Conservation (phyloP, 2,797 vertebrate genomes). For the Periophthalmus magnuspinnatus region DNA sequence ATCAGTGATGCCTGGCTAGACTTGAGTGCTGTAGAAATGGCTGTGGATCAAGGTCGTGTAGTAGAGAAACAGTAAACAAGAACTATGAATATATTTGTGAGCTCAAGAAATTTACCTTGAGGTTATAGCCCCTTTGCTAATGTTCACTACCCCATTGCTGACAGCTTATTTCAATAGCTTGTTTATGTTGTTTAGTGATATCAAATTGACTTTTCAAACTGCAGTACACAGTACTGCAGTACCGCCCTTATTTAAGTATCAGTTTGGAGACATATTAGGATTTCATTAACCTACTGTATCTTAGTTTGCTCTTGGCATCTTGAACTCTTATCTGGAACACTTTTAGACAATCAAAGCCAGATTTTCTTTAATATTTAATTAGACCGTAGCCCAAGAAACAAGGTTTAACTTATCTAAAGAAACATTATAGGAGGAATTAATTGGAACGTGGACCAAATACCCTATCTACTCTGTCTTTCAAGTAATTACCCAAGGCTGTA, state of each 20-base stretch:
- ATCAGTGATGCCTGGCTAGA: slow-evolving; percentile 52
- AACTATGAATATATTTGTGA: background rate
- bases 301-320: background rate
- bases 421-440: background rate
- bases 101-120: background rate
- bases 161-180: background rate
- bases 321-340: background rate
- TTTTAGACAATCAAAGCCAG: background rate
- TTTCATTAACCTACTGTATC: background rate
- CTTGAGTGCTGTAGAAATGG: slow-evolving; percentile 51
- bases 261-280: background rate
- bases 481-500: background rate
- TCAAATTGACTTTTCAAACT: slow-evolving; percentile 9
- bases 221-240: background rate
- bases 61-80: background rate
- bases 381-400: background rate
- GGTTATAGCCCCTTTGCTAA: background rate
- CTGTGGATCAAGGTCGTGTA: slow-evolving; percentile 37
- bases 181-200: background rate
- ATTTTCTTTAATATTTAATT: slow-evolving; percentile 2
- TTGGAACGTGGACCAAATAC: background rate
- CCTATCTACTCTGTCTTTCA: background rate
- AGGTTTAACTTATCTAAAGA: background rate
- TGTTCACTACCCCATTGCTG: background rate
- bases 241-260: background rate